Percentiles rank a stretch among this genome's conserved stretches.
These are phyloP conservation scores for Tupaia tana DNA, from an alignment of 2,113 vertebrate species.

Conservation along the genomic window DNA sequence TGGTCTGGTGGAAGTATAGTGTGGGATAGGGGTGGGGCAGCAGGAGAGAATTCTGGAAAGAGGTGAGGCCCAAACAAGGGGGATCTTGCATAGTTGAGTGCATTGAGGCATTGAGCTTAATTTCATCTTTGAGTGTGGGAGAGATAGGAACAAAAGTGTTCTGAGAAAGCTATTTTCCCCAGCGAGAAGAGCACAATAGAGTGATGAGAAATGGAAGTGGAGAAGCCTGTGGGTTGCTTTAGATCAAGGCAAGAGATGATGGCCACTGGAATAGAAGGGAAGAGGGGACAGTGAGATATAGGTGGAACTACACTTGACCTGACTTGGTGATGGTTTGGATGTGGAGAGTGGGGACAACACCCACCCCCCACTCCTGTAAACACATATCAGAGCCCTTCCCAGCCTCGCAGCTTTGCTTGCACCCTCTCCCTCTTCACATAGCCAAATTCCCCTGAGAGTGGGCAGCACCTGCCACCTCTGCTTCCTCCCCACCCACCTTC, in stretches of 20 bases:
- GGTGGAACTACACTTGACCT: not conserved
- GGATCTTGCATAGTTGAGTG: no score
- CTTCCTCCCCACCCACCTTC: constrained; percentile 67
- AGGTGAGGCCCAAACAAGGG: not conserved
- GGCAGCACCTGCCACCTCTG: constrained; percentile 42
- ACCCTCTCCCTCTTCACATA: not conserved
- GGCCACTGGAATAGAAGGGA: not conserved
- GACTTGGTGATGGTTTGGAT: not conserved
- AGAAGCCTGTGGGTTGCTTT: not conserved
- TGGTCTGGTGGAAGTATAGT: rapidly evolving
- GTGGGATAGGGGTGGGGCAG: not conserved
- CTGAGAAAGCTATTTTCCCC: not conserved
- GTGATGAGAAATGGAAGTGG: not conserved
- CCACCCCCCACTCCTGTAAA: not conserved
- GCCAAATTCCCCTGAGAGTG: constrained; percentile 41
- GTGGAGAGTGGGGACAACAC: not conserved
- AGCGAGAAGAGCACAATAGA: not conserved
- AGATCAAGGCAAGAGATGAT: not conserved
- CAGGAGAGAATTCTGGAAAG: not conserved
- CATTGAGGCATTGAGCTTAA: not conserved
- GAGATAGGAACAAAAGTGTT: not conserved
- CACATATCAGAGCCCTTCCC: not conserved
- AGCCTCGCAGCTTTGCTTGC: not conserved
- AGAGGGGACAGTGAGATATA: not conserved
- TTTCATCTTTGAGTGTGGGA: not conserved